phyloP scores from a whole-genome alignment of 1,140 invertebrate species.

The Pseudoatta argentina region DNA sequence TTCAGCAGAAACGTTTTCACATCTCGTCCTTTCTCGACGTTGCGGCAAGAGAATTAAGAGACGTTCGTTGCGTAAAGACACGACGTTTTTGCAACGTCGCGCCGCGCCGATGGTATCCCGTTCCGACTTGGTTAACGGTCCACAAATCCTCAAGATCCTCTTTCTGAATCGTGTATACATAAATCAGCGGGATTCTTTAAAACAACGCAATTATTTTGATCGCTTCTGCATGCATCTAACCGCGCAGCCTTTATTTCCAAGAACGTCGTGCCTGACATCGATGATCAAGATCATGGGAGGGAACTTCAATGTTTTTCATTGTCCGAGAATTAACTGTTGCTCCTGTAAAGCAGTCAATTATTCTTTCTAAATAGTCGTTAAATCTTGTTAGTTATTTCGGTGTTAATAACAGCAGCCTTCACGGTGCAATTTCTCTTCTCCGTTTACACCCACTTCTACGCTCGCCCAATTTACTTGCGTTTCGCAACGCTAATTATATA shows the following conservation, averaged over 20 bases:
- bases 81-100: constrained; percentile 71
- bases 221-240: not conserved
- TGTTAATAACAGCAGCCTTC: not conserved
- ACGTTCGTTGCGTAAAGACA: constrained; percentile 71
- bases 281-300: not conserved
- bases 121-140: constrained; percentile 63
- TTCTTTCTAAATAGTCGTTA: constrained; percentile 4
- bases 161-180: constrained; percentile 32
- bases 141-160: constrained; percentile 34
- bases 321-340: constrained; percentile 7
- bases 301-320: not conserved
- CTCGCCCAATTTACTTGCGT: not conserved
- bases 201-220: constrained; percentile 26
- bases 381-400: not conserved
- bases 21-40: constrained; percentile 57
- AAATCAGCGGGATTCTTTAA: not conserved
- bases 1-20: constrained; percentile 60
- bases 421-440: constrained; percentile 5
- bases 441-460: not conserved
- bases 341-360: not conserved
- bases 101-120: not conserved
- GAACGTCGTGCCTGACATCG: not conserved
- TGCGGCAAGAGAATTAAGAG: constrained; percentile 63
- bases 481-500: constrained; percentile 28
- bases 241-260: not conserved